Evolutionary conservation across 2,113 vertebrate species (phyloP).

Genomic region (rat (Rattus norvegicus)): GRCr8 NC_086035.1:49762001-49762500

Average conservation of each 20-base stretch:
- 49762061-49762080: neutral
- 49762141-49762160: neutral
- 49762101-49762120: neutral
- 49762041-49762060: neutral
- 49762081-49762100: neutral
- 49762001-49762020: neutral
- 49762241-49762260: neutral
- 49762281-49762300: neutral
- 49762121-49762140: neutral
- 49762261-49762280: neutral
- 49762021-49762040: neutral
- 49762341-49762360: neutral
- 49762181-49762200: constrained; percentile 22
- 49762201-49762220: constrained; percentile 20
- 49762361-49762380: neutral
- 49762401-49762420: neutral
- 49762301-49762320: constrained; percentile 29
- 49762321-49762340: neutral
- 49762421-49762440: neutral
- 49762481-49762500: neutral
- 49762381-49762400: neutral
- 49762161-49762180: constrained; percentile 18
- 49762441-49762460: neutral
- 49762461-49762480: neutral
- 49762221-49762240: neutral